Conservation (phyloP, 2,797 vertebrate species). For the Adrianichthys oophorus region DNA sequence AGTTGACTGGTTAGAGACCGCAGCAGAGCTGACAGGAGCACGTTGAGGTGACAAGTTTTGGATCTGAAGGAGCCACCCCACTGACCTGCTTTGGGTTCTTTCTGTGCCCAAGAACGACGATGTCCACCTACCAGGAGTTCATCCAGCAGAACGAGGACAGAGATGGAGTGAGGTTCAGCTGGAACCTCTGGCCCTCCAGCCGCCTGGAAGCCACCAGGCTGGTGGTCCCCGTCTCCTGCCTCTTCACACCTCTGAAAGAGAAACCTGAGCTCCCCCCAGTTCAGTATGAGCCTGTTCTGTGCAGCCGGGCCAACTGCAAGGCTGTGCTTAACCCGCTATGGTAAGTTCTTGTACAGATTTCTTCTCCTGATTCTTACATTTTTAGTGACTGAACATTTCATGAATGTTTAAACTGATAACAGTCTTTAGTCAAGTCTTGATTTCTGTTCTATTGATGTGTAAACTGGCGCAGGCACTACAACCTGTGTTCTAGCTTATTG, state of each 20-base stretch:
- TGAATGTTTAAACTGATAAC: not conserved
- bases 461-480: not conserved
- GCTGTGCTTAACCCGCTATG: constrained; percentile 96
- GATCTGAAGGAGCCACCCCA: constrained; percentile 3
- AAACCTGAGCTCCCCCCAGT: constrained; percentile 89
- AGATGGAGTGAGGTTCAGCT: constrained; percentile 96
- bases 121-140: constrained; percentile 95
- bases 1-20: constrained; percentile 1
- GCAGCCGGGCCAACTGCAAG: constrained; percentile 91
- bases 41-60: not conserved
- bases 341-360: constrained; percentile 71
- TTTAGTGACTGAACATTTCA: not conserved
- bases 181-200: constrained; percentile 98
- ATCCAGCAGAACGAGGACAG: constrained; percentile 97
- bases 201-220: constrained; percentile 92
- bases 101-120: constrained; percentile 55
- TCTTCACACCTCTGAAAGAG: constrained; percentile 94
- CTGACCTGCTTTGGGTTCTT: constrained; percentile 6
- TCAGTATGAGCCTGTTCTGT: constrained; percentile 96
- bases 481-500: constrained; percentile 8
- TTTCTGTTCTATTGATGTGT: not conserved
- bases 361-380: not conserved
- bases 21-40: not conserved
- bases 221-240: constrained; percentile 93
- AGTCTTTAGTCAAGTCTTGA: not conserved